Base-by-base conservation (phyloP, 2,888 invertebrate genomes). In the Blera fallax region DNA sequence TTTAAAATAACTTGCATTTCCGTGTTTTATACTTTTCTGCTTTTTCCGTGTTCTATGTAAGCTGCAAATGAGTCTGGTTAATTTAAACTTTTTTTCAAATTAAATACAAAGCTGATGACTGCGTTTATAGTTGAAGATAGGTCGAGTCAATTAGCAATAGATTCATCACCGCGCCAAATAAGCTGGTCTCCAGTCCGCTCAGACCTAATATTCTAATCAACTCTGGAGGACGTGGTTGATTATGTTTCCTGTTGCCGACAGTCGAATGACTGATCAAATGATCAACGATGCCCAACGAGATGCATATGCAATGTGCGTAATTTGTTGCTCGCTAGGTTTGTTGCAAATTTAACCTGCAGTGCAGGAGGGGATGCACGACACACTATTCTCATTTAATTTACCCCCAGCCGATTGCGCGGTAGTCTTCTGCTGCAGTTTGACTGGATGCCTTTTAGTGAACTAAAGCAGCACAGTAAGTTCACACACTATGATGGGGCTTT, bases 131-230 rank as follows among this genome's bases (percentile, higher is more conserved):
- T 74, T 48, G 29, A 58, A 3, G 52, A 60, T 45, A 60, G 60
- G 72, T 79, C 72, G 48, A 79, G 45, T 50, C 80, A 74, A 74
- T 67, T 74, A 74, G 37, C 60, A 27, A 10, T 37, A 7, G 10
- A 67, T 60, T 43, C n/a, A 54, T 67, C 73, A 40, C 6, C 16
- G 21, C 43, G 56, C 5, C 52, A n/a, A n/a, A n/a, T n/a, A n/a
- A n/a, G n/a, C n/a, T n/a, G n/a, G n/a, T n/a, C n/a, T n/a, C n/a
- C n/a, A n/a, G n/a, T 21, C 56, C 11, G 14, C 24, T 52, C 27
- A 60, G 10, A 43, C 14, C 32, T 40, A 69, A 62, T 60, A 69
- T 48, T 69, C 52, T 69, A 76, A 81, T 70, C 45, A 76, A 62
- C 32, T 60, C 54, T 58, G 40, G 76, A 54, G 76, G 48, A 70